Evolutionary conservation across 2,888 invertebrate species (phyloP).

Genomic region (Nycteola revayana): DNA sequence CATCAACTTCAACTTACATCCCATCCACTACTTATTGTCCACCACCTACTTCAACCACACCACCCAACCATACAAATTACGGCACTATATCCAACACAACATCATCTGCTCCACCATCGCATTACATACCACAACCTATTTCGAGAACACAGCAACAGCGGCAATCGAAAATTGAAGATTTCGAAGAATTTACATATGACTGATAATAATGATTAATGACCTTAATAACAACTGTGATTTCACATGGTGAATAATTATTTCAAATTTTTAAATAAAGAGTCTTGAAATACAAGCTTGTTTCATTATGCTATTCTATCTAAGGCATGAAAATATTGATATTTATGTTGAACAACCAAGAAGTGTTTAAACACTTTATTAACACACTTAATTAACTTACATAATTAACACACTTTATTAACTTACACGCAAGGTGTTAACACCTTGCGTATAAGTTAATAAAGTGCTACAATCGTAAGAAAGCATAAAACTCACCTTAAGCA

Average conservation of each 20-base stretch:
- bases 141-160: slow-evolving; percentile 12
- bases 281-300: slow-evolving; percentile 5
- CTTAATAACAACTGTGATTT: slow-evolving; percentile 6
- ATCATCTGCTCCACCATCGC: slow-evolving; percentile 11
- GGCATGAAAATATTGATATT: slow-evolving; percentile 5
- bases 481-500: slow-evolving; percentile 18
- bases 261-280: slow-evolving; percentile 1
- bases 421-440: slow-evolving; percentile 6
- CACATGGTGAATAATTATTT: slow-evolving; percentile 4
- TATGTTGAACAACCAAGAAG: slow-evolving; percentile 7
- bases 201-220: slow-evolving; percentile 5
- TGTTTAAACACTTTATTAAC: no score
- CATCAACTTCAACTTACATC: slow-evolving; percentile 20
- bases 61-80: slow-evolving; percentile 7
- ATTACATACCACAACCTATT: slow-evolving; percentile 16
- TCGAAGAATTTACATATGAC: slow-evolving; percentile 3
- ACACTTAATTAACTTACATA: no score
- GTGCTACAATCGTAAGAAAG: slow-evolving; percentile 6
- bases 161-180: slow-evolving; percentile 6
- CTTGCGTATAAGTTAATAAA: slow-evolving; percentile 6
- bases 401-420: slow-evolving; percentile 6
- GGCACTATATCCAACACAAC: slow-evolving; percentile 10
- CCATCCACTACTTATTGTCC: slow-evolving; percentile 13
- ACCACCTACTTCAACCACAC: slow-evolving; percentile 10
- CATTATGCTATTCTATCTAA: slow-evolving; percentile 7